Conservation (phyloP, 2,888 invertebrate species). For the Oxytorus armatus region DNA sequence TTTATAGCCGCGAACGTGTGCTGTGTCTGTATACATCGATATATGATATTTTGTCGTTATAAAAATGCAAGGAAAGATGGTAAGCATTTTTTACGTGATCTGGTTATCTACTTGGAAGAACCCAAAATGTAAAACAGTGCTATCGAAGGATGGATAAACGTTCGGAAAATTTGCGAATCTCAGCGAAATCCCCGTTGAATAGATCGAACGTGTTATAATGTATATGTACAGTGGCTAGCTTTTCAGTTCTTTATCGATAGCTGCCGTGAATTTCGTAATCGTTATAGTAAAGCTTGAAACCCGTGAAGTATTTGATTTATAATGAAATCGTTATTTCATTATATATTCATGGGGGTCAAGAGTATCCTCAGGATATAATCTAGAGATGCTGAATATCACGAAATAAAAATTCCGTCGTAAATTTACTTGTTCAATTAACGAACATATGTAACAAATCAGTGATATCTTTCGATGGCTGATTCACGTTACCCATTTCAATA, state of each 20-base stretch:
- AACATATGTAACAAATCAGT: neutral
- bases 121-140: conserved; percentile 15
- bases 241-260: no score
- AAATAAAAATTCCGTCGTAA: no score
- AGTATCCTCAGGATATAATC: no score
- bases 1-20: conserved; percentile 34
- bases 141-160: conserved; percentile 28
- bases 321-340: no score
- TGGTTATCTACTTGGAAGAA: conserved; percentile 41
- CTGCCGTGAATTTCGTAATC: no score
- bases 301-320: neutral
- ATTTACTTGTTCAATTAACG: neutral
- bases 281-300: no score
- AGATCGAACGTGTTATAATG: neutral
- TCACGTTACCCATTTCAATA: neutral
- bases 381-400: no score
- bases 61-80: conserved; percentile 48
- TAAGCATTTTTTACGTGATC: conserved; percentile 67
- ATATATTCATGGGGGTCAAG: no score
- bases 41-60: conserved; percentile 22
- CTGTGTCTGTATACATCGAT: neutral
- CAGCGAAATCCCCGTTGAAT: neutral
- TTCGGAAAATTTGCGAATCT: neutral
- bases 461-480: neutral
- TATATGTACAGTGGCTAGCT: no score